Conservation (phyloP, 1,140 invertebrate genomes). For the Drosophila subpulchrella region DNA sequence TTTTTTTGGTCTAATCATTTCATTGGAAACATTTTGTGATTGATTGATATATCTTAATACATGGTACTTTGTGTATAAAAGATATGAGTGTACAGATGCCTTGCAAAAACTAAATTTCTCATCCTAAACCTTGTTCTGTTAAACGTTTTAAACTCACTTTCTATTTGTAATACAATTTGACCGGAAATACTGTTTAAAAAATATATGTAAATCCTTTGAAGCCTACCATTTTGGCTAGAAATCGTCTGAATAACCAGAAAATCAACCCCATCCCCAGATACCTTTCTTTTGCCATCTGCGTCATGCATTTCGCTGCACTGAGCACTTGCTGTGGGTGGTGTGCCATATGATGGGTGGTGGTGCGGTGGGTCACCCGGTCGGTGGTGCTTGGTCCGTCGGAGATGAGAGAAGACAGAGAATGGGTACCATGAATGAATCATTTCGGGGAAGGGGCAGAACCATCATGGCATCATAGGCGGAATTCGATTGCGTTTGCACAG, state of each 20-base stretch:
- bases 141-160: too few species aligned
- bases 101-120: too few species aligned
- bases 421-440: conserved; percentile 72
- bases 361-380: background rate
- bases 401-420: conserved; percentile 21
- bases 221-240: background rate
- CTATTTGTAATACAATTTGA: background rate
- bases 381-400: conserved; percentile 23
- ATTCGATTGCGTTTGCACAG: conserved; percentile 21
- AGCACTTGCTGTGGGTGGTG: conserved; percentile 23
- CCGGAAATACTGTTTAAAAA: background rate
- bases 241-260: background rate
- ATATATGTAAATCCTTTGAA: background rate
- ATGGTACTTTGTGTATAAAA: too few species aligned
- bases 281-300: conserved; percentile 65
- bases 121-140: too few species aligned
- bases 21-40: too few species aligned
- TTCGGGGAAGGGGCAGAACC: conserved; percentile 33
- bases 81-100: too few species aligned
- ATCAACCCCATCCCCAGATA: conserved; percentile 8
- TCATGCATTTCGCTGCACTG: conserved; percentile 70
- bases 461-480: conserved; percentile 67
- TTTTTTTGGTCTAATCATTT: too few species aligned
- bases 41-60: too few species aligned
- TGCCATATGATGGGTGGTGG: conserved; percentile 2